Evolutionary conservation across 2,113 vertebrate species (phyloP), one percentile per base, ranked within the genome.

Genomic region (Herpailurus yagouaroundi): DNA sequence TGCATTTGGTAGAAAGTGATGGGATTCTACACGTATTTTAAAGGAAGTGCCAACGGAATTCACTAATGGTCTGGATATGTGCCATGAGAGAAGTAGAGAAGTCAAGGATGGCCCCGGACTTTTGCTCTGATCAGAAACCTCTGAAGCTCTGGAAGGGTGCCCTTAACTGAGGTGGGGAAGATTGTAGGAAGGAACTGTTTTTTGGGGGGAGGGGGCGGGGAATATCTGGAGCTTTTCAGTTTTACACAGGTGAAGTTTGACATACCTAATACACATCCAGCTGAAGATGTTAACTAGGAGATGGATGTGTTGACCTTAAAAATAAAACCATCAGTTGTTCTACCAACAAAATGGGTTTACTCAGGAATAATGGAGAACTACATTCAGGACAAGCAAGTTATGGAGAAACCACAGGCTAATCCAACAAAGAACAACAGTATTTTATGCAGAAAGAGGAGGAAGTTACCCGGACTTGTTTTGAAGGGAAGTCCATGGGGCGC

Each of bases 71-170:
- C 77, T 85, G 48, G 21, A 25, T 57, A 38, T 36, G 45, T 41
- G 41, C 71, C 80, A 4, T 45, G 48, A 81, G 66, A 81, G 60
- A 93, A 57, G 79, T 0, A 74, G 69, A 69, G 64, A 52, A n/a
- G 18, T 80, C 60, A 82, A 64, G 38, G 55, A 89, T 50, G 63
- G 27, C 10, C 52, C 5, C 15, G 21, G 80, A 82, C 7, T 57
- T 90, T n/a, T 83, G 57, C 45, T 94, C 76, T 91, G 27, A 83
- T 60, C 23, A 50, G 85, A 85, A 74, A 6, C 86, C 23, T 91
- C 69, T 52, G n/a, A 92, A 36, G 31, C 38, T 90, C 31, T 80
- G 38, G 13, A 66, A 69, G 38, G 12, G 23, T 36, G 9, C 10
- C 13, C 57, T 89, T 92, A 36, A 48, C 11, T 55, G 48, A 64